These are phyloP conservation scores for Dissostichus mawsoni DNA, from an alignment of 2,113 vertebrate genomes.

Conservation along the genomic window DNA sequence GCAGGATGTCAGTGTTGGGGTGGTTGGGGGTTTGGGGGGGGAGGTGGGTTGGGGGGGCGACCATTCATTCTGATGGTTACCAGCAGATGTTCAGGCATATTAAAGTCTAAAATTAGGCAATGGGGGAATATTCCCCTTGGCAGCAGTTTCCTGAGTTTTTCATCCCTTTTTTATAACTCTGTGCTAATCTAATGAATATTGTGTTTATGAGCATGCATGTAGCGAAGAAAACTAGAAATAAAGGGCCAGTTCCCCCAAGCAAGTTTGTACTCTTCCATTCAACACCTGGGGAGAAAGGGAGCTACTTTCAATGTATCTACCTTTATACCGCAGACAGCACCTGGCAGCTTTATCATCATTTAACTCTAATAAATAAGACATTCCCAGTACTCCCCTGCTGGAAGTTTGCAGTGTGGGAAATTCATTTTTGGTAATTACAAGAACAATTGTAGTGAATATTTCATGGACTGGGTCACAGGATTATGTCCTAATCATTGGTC, in stretches of 20 bases:
- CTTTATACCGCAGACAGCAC: neutral
- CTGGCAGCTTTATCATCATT: neutral
- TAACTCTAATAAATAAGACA: neutral
- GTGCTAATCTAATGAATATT: neutral
- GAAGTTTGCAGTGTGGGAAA: neutral
- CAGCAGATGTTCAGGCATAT: neutral
- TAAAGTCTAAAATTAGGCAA: constrained; percentile 5
- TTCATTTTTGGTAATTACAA: neutral
- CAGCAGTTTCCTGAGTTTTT: neutral
- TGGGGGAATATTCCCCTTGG: constrained; percentile 1
- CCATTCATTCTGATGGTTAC: constrained; percentile 5
- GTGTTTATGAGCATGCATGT: neutral
- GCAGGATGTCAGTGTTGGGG: neutral
- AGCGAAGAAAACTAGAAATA: neutral
- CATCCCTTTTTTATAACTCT: neutral
- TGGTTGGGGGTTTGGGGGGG: neutral
- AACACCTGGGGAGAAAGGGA: neutral
- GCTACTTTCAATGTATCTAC: neutral
- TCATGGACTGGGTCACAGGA: neutral
- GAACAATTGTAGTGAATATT: neutral
- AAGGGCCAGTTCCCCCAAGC: neutral
- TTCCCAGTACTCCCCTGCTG: neutral
- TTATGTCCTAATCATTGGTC: neutral
- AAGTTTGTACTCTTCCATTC: neutral
- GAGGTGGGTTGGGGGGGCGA: neutral